Base-by-base conservation (phyloP, 2,888 invertebrate genomes). In the Vanessa cardui region DNA sequence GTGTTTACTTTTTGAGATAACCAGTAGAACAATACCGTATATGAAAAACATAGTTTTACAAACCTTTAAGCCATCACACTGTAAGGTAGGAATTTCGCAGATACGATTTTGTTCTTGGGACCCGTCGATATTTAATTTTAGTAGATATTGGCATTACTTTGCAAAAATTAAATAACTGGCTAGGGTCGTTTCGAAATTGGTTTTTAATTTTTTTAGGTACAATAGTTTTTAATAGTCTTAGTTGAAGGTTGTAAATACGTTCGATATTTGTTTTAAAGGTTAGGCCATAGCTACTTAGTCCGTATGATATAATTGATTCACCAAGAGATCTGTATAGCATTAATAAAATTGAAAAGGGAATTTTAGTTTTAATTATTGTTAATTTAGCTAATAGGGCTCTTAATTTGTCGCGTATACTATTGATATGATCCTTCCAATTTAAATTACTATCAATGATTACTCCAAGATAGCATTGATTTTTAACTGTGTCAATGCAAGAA, bases 401-500 rank as follows among this genome's bases (percentile, higher is more conserved):
- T 12, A 12, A 16, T 16, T 47, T 47, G 46, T 47, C 46, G 46
- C 46, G n/a, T 47, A 47, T 47, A 47, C n/a, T 47, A 16, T 47
- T 47, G 1, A 47, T 47, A 47, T 47, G 46, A 47, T n/a, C n/a
- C n/a, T n/a, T n/a, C n/a, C n/a, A n/a, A 16, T 47, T 47, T 47
- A 47, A 16, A 47, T 47, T 47, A 47, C 46, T 47, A 47, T 47
- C 46, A 16, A 47, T 47, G 46, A 47, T 47, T 16, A 47, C 46
- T 16, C 46, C 46, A 47, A 47, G 46, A 16, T 47, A 47, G 46
- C 46, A 1, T 16, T 47, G 46, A 47, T 2, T 16, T 47, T 47
- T 47, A 16, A 47, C 46, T 16, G n/a, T 47, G 46, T 47, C 46
- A 47, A 47, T 47, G n/a, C n/a, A 47, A 47, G 46, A 16, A 47